Evolutionary conservation across 2,888 invertebrate species (phyloP), one percentile per base, ranked within the genome.

Genomic region (Cenopis cana): DNA sequence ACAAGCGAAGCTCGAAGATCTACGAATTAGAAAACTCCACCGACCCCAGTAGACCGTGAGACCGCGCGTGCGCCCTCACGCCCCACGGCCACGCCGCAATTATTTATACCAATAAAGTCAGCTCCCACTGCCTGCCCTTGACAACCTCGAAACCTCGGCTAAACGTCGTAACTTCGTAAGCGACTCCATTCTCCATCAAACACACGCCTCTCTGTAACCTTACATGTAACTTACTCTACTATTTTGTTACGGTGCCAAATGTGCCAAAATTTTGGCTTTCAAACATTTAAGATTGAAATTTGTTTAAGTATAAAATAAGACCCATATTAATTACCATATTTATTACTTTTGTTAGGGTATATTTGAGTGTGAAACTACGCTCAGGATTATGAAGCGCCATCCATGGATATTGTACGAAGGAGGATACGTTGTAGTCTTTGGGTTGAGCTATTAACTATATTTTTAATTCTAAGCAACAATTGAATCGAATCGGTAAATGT

Each of bases 81-180:
- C 73, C 69, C 73, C 69, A 64, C 64, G 18, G 29, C 29, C 56
- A 55, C 54, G 46, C 69, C 73, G 69, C 69, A 69, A 73, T 69
- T 69, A 73, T 73, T 72, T 69, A 73, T 69, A 73, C 69, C 69
- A 73, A 69, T 73, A 66, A 69, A 65, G 65, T 65, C 64, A 65
- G 70, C 59, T 41, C 65, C 52, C 17, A 52, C 36, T 52, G 62
- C 38, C 62, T 52, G 62, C 38, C 62, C 52, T 54, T 52, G 62
- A 38, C 62, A 52, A 46, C 36, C 9, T 4, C 36, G 24, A 3
- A 4, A 29, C n/a, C n/a, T n/a, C n/a, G n/a, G n/a, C 46, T n/a
- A 12, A 64, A 52, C 52, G 54, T 14, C 52, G 20, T 38, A 64
- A 52, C 52, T 38, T 14, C 52, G 20, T 38, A 64, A 64, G 20